Evolutionary conservation across 1,140 invertebrate species (phyloP), one percentile per base, ranked within the genome.

Genomic region (Trichonephila clavipes): DNA sequence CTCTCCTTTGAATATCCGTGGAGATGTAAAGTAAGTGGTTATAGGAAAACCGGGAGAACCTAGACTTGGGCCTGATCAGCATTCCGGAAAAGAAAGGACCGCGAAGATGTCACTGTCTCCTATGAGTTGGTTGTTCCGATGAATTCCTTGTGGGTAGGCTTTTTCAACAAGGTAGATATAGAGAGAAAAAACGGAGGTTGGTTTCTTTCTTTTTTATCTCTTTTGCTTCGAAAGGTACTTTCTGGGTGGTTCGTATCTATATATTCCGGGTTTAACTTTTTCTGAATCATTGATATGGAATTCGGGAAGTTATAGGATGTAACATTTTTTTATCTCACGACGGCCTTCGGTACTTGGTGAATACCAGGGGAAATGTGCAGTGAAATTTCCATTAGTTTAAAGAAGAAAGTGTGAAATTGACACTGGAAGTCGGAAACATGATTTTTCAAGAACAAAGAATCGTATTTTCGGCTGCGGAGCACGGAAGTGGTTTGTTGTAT

Each of bases 281-380:
- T 92, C 81, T 85, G 81, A 85, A 92, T 92, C 90, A 92, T 92
- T 92, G 90, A 92, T 92, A 92, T 58, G 90, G 90, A 92, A 92
- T 92, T 85, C 82, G 90, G 72, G 61, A 92, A 85, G 90, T 92
- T 92, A 92, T 92, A 28, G 90, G 90, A 92, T 92, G 90, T 92
- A 61, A 21, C 28, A 21, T 51, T 51, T 51, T 51, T 51, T 51
- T 51, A 51, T 51, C 51, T 51, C 40, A n/a, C 62, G 3, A 69
- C 28, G 66, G 62, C 87, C 87, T 44, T n/a, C n/a, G 24, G 72
- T 77, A 19, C n/a, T 77, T 24, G n/a, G 16, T 34, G 88, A 88
- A 64, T 88, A 51, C 28, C 90, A 24, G 24, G 44, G 59, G 88
- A 82, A 51, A 58, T 16, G 72, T 59, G 69, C 61, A 66, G 90